Conservation (phyloP, 1,140 invertebrate species). For the Plectrocnemia conspersa region DNA sequence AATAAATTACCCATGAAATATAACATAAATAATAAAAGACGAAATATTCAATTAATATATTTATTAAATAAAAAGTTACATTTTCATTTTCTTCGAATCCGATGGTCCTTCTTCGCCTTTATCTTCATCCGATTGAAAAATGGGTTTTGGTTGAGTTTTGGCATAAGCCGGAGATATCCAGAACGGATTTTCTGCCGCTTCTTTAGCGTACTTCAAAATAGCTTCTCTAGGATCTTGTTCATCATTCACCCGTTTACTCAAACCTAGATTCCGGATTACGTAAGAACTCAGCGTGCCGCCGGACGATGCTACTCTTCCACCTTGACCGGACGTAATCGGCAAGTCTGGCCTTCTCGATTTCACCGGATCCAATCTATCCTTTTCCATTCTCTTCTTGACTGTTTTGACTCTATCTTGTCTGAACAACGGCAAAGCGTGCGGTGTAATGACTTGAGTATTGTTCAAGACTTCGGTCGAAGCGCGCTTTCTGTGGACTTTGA, state of each 20-base stretch:
- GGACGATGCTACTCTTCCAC: constrained; percentile 89
- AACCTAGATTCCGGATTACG: constrained; percentile 91
- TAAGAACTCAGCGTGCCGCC: constrained; percentile 96
- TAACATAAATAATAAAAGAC: not conserved
- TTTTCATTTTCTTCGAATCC: constrained; percentile 53
- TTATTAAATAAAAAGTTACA: constrained; percentile 4
- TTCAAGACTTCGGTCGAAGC: constrained; percentile 82
- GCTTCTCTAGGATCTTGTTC: constrained; percentile 96
- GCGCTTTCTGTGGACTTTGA: constrained; percentile 73
- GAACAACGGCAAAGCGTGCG: constrained; percentile 94
- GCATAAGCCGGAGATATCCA: constrained; percentile 91
- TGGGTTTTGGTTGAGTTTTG: constrained; percentile 75
- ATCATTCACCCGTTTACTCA: constrained; percentile 89
- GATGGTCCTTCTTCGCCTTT: constrained; percentile 50
- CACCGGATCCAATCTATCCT: constrained; percentile 84
- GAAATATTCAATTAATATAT: not conserved
- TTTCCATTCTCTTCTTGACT: constrained; percentile 86
- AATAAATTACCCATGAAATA: too few relatives aligned
- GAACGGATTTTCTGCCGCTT: constrained; percentile 94
- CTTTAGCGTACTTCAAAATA: constrained; percentile 95
- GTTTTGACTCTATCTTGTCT: constrained; percentile 87
- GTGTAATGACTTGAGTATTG: constrained; percentile 93
- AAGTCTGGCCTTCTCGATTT: constrained; percentile 92
- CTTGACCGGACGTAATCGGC: constrained; percentile 89
- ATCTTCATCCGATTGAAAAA: constrained; percentile 56